Percentiles rank a stretch among this genome's conserved stretches.
Conservation (phyloP, 37 sponge, comb jelly and placozoan species). For the Spongia lamella region DNA sequence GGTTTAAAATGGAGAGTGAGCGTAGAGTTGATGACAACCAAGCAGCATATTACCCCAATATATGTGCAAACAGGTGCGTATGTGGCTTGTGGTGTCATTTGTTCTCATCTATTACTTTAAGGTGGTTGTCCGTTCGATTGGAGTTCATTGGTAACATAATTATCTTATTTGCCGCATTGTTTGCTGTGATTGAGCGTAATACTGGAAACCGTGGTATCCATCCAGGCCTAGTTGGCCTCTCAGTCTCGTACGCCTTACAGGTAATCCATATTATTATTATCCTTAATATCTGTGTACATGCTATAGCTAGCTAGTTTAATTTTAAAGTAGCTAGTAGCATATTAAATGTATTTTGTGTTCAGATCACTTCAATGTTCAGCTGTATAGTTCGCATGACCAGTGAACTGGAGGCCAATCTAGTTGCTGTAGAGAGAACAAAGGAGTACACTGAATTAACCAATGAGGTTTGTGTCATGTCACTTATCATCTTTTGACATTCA, state of each 20-base stretch:
- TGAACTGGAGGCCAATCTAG: constrained; percentile 94
- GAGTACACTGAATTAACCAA: constrained; percentile 82
- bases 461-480: constrained; percentile 50
- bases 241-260: constrained; percentile 88
- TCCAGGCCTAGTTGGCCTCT: constrained; percentile 83
- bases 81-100: no score
- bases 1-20: constrained; percentile 82
- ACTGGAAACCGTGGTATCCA: no score
- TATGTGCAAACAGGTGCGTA: constrained; percentile 85
- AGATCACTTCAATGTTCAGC: constrained; percentile 81
- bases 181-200: constrained; percentile 81
- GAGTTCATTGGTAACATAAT: constrained; percentile 91
- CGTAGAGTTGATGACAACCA: constrained; percentile 89
- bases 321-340: no score
- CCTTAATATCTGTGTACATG: no score
- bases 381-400: constrained; percentile 93
- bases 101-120: background rate
- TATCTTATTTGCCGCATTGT: constrained; percentile 89
- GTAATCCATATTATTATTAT: constrained; percentile 14
- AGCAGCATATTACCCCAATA: constrained; percentile 86
- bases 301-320: no score
- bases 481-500: no score
- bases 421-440: constrained; percentile 91
- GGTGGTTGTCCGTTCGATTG: constrained; percentile 94
- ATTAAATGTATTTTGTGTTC: constrained; percentile 1